Conservation (phyloP, 2,113 vertebrate species). For the Scartelaos histophorus region DNA sequence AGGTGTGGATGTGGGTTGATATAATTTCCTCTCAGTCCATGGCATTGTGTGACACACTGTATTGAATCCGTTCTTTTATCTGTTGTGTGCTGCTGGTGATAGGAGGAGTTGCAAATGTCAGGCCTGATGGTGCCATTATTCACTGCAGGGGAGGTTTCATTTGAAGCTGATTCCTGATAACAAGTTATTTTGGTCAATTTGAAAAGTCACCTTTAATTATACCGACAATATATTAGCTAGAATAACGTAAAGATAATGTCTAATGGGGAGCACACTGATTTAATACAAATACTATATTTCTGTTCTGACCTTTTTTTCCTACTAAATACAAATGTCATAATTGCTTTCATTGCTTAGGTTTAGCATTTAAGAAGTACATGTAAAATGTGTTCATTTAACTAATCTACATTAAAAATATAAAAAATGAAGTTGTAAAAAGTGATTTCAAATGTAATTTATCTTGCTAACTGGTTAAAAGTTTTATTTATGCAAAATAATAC, state of each 20-base stretch:
- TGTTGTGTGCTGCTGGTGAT: constrained; percentile 36
- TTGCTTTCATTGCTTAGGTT: no score
- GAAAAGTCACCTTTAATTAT: neutral
- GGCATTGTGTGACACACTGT: constrained; percentile 49
- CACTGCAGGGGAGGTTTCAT: constrained; percentile 21
- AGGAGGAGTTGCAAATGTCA: constrained; percentile 50
- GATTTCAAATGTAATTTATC: no score
- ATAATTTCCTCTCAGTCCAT: constrained; percentile 45
- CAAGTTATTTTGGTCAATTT: neutral
- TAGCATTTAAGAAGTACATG: no score
- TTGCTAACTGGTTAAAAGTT: no score
- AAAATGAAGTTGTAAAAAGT: neutral
- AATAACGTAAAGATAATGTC: no score
- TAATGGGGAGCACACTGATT: no score
- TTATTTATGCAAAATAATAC: no score
- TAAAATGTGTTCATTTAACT: no score
- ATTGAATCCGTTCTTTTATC: constrained; percentile 53
- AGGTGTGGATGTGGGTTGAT: constrained; percentile 46
- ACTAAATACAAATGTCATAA: no score
- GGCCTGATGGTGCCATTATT: constrained; percentile 36
- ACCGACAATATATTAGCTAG: neutral
- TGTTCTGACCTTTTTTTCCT: no score
- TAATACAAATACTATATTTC: no score
- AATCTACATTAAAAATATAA: no score
- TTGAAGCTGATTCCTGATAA: constrained; percentile 11